These are phyloP conservation scores for Euthynnus affinis DNA, from an alignment of 2,797 vertebrate species.

Conservation along the genomic window DNA sequence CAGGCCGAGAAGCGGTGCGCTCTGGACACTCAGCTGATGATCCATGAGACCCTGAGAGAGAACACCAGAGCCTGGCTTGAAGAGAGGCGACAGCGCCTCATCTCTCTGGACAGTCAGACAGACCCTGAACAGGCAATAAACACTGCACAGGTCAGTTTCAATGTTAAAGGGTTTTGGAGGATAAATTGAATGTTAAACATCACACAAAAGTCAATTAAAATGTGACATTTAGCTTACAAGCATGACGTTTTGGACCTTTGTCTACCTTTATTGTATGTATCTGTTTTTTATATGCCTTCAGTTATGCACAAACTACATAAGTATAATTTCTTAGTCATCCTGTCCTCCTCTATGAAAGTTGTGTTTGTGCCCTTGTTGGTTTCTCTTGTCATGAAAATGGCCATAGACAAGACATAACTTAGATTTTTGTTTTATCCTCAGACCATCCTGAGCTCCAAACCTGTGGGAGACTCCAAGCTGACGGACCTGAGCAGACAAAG, in stretches of 20 bases:
- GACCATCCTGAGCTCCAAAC: constrained; percentile 84
- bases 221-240: too few species aligned
- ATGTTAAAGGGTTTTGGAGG: not conserved
- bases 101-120: constrained; percentile 67
- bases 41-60: constrained; percentile 76
- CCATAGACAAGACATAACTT: not conserved
- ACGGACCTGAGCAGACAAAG: constrained; percentile 71
- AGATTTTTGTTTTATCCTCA: constrained; percentile 62
- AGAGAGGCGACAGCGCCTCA: constrained; percentile 82
- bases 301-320: too few species aligned
- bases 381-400: too few species aligned
- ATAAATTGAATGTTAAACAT: too few species aligned
- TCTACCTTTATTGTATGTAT: too few species aligned
- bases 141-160: constrained; percentile 85
- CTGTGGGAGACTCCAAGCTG: constrained; percentile 85
- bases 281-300: too few species aligned
- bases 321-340: too few species aligned
- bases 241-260: too few species aligned
- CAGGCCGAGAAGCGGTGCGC: constrained; percentile 67
- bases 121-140: constrained; percentile 80
- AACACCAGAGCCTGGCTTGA: constrained; percentile 84
- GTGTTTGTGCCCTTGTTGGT: too few species aligned
- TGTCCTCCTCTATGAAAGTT: too few species aligned
- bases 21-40: constrained; percentile 69
- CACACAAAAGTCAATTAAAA: too few species aligned